Evolutionary conservation across 30 jellyfish, hydroid and myxozoan species (phyloP), one percentile per base, ranked within the genome.

Genomic region (Catostylus mosaicus): DNA sequence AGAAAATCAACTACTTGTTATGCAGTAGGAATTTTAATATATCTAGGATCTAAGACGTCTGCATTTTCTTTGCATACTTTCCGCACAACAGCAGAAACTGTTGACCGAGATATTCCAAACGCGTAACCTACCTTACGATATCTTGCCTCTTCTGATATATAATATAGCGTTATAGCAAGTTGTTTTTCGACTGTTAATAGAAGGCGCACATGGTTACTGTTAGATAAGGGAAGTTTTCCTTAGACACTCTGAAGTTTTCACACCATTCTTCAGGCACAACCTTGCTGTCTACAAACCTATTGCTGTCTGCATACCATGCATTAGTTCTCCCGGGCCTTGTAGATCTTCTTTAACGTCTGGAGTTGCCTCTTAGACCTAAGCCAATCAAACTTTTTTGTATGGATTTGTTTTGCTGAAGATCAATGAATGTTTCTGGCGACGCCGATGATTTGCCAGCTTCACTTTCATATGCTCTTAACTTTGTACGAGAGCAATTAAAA

Each of bases 131-230:
- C 72, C 45, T 81, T 68, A 29, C 91, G n/a, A 34, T 38, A 47
- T 32, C 91, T 47, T 40, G 87, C 91, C 43, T 68, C 91, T 38
- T 81, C 91, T 19, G 63, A 24, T 1, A 81, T n/a, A 87, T 81
- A 81, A 51, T 81, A 81, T 35, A 81, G 40, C 20, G 90, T 46
- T 33, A 67, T 77, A 14, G 91, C 75, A 12, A 81, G 69, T 64
- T 65, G 91, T 27, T 4, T 64, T 52, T 46, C 91, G 1, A 81
- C 85, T 20, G 87, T 43, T 10, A 81, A 27, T 26, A 77, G 59
- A 63, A 12, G 59, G 32, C 77, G 87, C 76, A 81, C 0, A 35
- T 66, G 30, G 43, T 87, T 81, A 27, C 78, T 48, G 48, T 78
- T 77, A 81, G 75, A 18, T 18, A 37, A 27, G 8, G 37, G 33